These are phyloP conservation scores for Cirrhinus mrigala DNA, from an alignment of 2,797 vertebrate genomes.

Conservation along the genomic window DNA sequence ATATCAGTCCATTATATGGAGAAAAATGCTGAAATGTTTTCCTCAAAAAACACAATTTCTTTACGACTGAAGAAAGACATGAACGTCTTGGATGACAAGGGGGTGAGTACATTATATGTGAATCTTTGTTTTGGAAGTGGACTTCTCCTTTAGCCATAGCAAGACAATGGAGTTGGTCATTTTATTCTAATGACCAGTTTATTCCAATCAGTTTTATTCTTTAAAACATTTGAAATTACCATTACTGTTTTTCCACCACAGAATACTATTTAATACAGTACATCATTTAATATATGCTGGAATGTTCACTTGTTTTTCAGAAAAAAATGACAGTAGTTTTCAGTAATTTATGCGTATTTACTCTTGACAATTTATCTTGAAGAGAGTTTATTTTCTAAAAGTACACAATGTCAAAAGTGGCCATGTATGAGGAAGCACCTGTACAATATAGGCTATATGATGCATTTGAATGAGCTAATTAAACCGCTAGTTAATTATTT, in stretches of 20 bases:
- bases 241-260: not conserved
- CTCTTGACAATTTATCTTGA: not conserved
- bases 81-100: no score
- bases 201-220: no score
- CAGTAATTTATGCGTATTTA: not conserved
- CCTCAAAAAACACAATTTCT: no score
- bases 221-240: no score
- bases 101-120: no score
- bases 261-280: not conserved
- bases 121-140: no score
- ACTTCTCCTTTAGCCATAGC: no score
- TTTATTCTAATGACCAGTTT: not conserved
- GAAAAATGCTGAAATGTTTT: no score
- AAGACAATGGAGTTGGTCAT: not conserved
- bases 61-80: no score
- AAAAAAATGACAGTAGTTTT: not conserved
- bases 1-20: no score
- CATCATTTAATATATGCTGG: not conserved
- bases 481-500: not conserved
- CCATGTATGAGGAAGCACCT: not conserved
- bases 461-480: not conserved
- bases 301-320: not conserved
- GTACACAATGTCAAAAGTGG: not conserved
- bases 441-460: not conserved
- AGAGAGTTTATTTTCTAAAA: not conserved